Evolutionary conservation across 1,140 invertebrate species (phyloP).

Genomic region (Orchesella cincta): DNA sequence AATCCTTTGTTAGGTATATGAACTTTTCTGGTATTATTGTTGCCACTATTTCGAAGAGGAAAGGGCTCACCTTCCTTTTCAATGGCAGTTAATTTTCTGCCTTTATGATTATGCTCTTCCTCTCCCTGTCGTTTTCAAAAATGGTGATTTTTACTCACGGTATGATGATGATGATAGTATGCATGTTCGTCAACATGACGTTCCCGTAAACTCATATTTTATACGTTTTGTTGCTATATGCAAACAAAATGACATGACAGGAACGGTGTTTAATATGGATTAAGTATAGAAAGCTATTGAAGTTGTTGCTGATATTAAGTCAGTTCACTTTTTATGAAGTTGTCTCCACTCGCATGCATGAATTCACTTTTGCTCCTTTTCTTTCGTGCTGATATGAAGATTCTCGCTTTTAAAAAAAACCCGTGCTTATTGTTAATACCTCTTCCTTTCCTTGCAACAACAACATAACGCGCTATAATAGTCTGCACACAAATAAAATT

Average conservation of each 20-base stretch:
- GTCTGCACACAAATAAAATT: too few relatives aligned
- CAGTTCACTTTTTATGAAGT: too few relatives aligned
- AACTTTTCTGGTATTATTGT: too few relatives aligned
- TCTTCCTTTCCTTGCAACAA: background rate
- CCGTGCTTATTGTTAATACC: too few relatives aligned
- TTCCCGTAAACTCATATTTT: too few relatives aligned
- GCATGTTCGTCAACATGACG: too few relatives aligned
- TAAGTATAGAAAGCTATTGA: too few relatives aligned
- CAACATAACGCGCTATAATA: background rate
- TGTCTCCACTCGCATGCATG: too few relatives aligned
- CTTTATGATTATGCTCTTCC: background rate
- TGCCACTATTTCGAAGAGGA: background rate
- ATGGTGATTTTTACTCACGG: too few relatives aligned
- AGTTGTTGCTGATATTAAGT: too few relatives aligned
- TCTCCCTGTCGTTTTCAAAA: background rate
- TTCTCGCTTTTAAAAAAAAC: background rate
- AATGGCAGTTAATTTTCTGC: background rate
- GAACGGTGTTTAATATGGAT: background rate
- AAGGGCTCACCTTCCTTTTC: slow-evolving; percentile 17
- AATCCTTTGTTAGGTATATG: too few relatives aligned
- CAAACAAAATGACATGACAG: background rate
- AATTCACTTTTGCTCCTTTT: background rate
- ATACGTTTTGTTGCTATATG: background rate
- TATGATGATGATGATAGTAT: too few relatives aligned
- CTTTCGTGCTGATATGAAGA: background rate